Evolutionary conservation across 1,140 invertebrate species (phyloP).

Genomic region (Samia ricini): DNA sequence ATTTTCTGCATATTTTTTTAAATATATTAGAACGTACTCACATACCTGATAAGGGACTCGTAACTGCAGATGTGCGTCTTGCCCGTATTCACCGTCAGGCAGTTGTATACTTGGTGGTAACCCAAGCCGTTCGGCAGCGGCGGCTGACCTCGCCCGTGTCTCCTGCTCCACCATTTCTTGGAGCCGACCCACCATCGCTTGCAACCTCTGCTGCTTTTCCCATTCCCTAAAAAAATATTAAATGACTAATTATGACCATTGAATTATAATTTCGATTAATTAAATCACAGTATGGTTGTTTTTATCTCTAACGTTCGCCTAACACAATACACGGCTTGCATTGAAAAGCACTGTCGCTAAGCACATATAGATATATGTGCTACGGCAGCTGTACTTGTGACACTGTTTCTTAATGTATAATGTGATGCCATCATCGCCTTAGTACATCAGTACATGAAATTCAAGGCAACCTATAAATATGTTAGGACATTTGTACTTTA

Average conservation of each 20-base stretch:
- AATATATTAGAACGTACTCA: not conserved
- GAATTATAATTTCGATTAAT: not conserved
- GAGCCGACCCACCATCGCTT: constrained; percentile 69
- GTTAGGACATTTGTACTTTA: too few relatives aligned
- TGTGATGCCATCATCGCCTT: too few relatives aligned
- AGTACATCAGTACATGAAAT: too few relatives aligned
- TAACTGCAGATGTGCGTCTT: constrained; percentile 78
- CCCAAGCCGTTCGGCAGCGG: constrained; percentile 74
- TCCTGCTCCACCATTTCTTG: constrained; percentile 74
- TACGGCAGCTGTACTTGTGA: too few relatives aligned
- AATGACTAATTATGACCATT: not conserved
- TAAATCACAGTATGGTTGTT: not conserved
- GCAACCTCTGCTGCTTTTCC: constrained; percentile 71
- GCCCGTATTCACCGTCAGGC: constrained; percentile 80
- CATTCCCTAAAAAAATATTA: constrained; percentile 60
- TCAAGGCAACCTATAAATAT: too few relatives aligned
- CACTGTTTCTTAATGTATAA: too few relatives aligned
- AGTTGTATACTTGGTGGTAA: constrained; percentile 80
- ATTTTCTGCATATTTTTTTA: too few relatives aligned
- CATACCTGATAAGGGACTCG: constrained; percentile 79
- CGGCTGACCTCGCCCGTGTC: constrained; percentile 63
- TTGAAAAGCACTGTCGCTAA: too few relatives aligned
- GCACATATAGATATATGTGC: too few relatives aligned
- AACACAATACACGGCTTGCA: too few relatives aligned
- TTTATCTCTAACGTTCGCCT: too few relatives aligned